Evolutionary conservation across 1,140 invertebrate genomes (phyloP), one percentile per base, ranked within the genome.

Genomic region (Probaryconus sp.): DNA sequence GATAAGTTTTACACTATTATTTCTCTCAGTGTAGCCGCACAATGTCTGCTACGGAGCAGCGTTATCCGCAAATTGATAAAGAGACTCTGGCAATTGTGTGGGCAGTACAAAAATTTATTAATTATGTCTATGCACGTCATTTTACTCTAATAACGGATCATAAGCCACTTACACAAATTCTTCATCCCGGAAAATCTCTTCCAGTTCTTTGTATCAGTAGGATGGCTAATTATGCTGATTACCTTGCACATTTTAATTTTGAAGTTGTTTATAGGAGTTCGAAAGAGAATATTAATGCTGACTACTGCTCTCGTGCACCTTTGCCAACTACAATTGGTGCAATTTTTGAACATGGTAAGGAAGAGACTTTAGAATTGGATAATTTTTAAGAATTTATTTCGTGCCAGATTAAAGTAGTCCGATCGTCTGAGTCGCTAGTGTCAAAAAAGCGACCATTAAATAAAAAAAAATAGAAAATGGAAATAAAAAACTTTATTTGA

Each of bases 71-170:
- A 64, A 85, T 89, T 11, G 84, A 89, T 28, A 87, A 84, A 58
- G 87, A 91, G 61, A 85, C 83, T 0, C 56, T 89, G 6, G 85
- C 83, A 4, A 81, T 90, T 16, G 79, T 89, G 2, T 89, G 74
- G 70, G 87, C 69, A 3, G 72, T 83, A 0, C 55, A 79, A 28
- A 81, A 81, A 47, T 84, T 88, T 74, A 79, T 85, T 58, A 33
- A 85, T 35, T 88, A 84, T 35, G 31, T 89, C 4, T 88, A 79
- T 64, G 88, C 85, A 5, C 30, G 81, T 10, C 43, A 83, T 14
- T 89, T 89, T 58, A 85, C 58, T 2, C 53, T 90, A 2, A 58
- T 79, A 5, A 90, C 85, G 3, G 88, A 90, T 58, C 89, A 90
- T 48, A 86, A 88, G 47, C 87, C 89, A 0, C 50, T 90, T 10